Conservation (phyloP, 2,797 vertebrate species). For the Notoglanidium macrostoma region DNA sequence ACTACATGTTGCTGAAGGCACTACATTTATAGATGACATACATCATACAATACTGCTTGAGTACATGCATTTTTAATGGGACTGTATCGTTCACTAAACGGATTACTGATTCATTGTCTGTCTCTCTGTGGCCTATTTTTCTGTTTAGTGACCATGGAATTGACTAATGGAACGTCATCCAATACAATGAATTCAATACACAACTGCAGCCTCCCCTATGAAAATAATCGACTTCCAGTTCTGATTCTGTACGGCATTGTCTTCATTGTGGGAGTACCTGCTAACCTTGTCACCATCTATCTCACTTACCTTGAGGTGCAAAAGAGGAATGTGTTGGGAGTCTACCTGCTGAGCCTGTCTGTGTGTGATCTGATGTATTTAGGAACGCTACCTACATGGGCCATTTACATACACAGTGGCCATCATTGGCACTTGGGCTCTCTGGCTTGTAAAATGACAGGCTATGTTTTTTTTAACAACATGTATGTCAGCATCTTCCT, state of each 20-base stretch:
- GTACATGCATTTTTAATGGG: background rate
- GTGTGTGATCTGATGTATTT: constrained; percentile 86
- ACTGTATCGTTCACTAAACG: background rate
- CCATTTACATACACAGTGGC: constrained; percentile 68
- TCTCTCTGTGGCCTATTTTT: background rate
- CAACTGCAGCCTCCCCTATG: constrained; percentile 63
- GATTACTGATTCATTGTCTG: constrained; percentile 1
- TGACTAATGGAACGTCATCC: background rate
- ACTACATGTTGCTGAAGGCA: background rate
- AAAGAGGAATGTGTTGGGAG: constrained; percentile 75
- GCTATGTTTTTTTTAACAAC: constrained; percentile 91
- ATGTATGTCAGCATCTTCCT: constrained; percentile 91
- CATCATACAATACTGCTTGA: background rate
- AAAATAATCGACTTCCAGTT: constrained; percentile 65
- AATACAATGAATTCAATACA: background rate
- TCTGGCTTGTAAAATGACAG: constrained; percentile 69
- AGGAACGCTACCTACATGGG: constrained; percentile 85
- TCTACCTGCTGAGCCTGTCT: constrained; percentile 85
- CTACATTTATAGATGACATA: background rate
- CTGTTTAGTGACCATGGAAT: constrained; percentile 38
- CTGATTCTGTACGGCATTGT: constrained; percentile 77
- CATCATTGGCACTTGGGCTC: constrained; percentile 75
- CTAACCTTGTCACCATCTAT: constrained; percentile 79
- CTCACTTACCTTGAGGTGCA: constrained; percentile 76
- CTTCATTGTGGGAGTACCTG: constrained; percentile 77